Conservation (phyloP, 2,888 invertebrate genomes). For the Stomorhina lunata region DNA sequence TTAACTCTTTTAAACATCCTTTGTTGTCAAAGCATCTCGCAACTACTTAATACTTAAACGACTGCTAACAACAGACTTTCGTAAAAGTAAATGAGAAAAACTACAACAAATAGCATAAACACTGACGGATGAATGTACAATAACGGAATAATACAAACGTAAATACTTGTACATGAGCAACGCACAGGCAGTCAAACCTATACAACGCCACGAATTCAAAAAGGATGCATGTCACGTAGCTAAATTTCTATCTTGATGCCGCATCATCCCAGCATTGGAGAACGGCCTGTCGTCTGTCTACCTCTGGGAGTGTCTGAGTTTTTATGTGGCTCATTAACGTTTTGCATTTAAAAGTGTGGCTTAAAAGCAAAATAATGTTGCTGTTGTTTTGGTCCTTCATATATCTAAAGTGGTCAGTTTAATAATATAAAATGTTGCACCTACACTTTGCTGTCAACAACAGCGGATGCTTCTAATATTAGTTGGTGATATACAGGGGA, state of each 20-base stretch:
- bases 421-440: neutral
- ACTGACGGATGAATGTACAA: neutral
- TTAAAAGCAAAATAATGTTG: slow-evolving; percentile 33
- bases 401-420: slow-evolving; percentile 31
- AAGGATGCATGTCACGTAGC: neutral
- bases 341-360: slow-evolving; percentile 5
- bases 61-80: neutral
- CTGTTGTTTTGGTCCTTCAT: too few relatives aligned
- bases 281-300: neutral
- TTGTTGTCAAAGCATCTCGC: neutral
- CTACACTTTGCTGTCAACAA: neutral
- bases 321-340: slow-evolving; percentile 40
- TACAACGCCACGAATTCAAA: too few relatives aligned
- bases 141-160: slow-evolving; percentile 4
- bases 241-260: neutral
- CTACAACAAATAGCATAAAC: neutral
- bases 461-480: neutral
- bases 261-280: neutral
- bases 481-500: neutral
- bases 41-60: neutral
- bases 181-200: neutral
- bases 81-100: neutral
- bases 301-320: neutral
- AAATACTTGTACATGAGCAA: neutral
- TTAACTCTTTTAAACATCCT: too few relatives aligned